A percentile compares a stretch with the other conserved stretches of the same genome.
phyloP scores from a whole-genome alignment of 2,113 vertebrate species.

The Mesitornis unicolor region DNA sequence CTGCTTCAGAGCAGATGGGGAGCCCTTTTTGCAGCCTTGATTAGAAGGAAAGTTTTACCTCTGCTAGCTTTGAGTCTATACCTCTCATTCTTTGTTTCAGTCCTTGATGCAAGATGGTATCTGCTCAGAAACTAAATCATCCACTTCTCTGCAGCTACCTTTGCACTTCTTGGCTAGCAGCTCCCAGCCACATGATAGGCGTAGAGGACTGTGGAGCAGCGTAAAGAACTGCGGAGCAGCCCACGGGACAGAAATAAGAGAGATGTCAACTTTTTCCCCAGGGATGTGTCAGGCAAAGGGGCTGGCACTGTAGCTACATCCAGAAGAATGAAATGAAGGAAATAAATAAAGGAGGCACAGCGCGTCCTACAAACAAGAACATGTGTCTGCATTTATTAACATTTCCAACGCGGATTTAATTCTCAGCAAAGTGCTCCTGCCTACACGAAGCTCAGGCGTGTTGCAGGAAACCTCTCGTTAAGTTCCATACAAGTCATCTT shows the following conservation, averaged over 20 bases:
- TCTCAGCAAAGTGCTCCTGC: constrained; percentile 60
- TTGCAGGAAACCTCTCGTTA: constrained; percentile 73
- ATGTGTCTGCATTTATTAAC: constrained; percentile 84
- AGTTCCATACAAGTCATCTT: constrained; percentile 63
- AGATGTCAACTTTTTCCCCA: not conserved
- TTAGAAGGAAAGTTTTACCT: not conserved
- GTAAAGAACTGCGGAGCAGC: not conserved
- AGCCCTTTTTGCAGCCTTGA: not conserved
- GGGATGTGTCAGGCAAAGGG: constrained; percentile 22
- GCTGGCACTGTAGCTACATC: constrained; percentile 7
- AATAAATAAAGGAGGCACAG: constrained; percentile 70
- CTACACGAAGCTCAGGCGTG: constrained; percentile 55
- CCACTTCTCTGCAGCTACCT: not conserved
- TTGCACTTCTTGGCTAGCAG: not conserved
- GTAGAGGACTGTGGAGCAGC: not conserved
- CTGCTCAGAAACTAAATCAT: not conserved
- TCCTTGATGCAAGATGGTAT: fast-evolving
- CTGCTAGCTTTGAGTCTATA: not conserved
- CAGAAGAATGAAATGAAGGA: constrained; percentile 24
- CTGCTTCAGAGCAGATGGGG: not conserved
- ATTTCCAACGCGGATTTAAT: constrained; percentile 78
- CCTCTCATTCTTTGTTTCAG: not conserved
- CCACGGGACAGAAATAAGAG: not conserved
- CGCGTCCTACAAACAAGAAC: constrained; percentile 74
- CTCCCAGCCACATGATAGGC: not conserved